Percentiles rank a stretch among this genome's conserved stretches.
phyloP scores from a whole-genome alignment of 1,140 invertebrate genomes.

The Protaetia brevitarsis region DNA sequence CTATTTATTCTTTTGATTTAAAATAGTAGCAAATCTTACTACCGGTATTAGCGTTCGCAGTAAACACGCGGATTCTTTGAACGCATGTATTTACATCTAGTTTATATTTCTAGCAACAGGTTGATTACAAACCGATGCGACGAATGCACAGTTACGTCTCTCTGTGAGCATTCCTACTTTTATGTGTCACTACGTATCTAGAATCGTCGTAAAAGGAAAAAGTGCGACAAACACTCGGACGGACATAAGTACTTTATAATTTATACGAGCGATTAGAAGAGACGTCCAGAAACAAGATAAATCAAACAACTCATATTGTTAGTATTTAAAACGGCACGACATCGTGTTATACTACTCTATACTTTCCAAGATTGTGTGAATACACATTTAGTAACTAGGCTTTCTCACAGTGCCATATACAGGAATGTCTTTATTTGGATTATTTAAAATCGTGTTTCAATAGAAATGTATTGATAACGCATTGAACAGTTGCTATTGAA shows the following conservation, averaged over 20 bases:
- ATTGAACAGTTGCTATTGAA: conserved; percentile 29
- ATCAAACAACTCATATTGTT: conserved; percentile 9
- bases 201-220: conserved; percentile 1
- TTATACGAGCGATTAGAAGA: conserved; percentile 10
- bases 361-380: conserved; percentile 23
- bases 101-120: conserved; percentile 2
- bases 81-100: conserved; percentile 11
- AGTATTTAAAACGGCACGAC: conserved; percentile 10
- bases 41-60: background rate
- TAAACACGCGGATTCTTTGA: background rate
- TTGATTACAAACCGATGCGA: conserved; percentile 1
- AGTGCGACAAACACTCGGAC: background rate
- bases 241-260: conserved; percentile 12
- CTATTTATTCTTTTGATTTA: too few species aligned
- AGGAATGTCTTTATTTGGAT: conserved; percentile 27
- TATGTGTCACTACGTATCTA: conserved; percentile 1
- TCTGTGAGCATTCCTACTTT: conserved; percentile 5
- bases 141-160: background rate
- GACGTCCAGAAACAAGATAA: background rate
- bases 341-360: background rate
- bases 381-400: conserved; percentile 19
- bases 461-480: conserved; percentile 27
- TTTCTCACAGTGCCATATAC: conserved; percentile 29
- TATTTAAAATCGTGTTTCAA: conserved; percentile 28
- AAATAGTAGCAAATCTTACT: background rate